These are phyloP conservation scores for Peromyscus aztecus DNA, from an alignment of 2,797 vertebrate genomes.

Conservation along the genomic window DNA sequence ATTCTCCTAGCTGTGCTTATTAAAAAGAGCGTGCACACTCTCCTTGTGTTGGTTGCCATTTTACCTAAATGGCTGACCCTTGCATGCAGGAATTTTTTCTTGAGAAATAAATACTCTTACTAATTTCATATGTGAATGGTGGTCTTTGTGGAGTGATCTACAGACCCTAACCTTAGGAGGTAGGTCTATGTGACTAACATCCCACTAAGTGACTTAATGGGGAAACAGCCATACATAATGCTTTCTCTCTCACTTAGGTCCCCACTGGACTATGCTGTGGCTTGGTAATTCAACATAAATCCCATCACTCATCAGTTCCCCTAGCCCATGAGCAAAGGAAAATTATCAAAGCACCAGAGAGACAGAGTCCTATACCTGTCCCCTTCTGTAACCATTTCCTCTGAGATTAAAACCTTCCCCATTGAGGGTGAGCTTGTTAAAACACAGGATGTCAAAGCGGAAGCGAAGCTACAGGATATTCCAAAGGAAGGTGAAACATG, in stretches of 20 bases:
- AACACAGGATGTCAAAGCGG: neutral
- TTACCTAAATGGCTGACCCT: no score
- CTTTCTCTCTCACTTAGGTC: no score
- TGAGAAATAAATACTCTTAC: no score
- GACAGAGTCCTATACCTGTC: neutral
- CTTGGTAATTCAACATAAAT: neutral
- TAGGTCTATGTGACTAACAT: neutral
- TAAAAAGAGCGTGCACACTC: no score
- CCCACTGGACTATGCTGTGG: accelerated
- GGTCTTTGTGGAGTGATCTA: no score
- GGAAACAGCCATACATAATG: neutral
- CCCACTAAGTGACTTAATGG: neutral
- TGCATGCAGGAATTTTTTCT: no score
- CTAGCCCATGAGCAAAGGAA: neutral
- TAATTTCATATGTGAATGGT: no score
- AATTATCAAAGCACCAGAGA: neutral
- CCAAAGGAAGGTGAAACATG: neutral
- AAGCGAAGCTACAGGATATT: neutral
- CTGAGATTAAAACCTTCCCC: neutral
- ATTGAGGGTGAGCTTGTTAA: neutral
- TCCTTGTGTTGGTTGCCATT: no score
- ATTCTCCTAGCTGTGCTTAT: no score
- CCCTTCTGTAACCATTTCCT: neutral
- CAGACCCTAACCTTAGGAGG: no score
- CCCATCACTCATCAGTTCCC: neutral